Evolutionary conservation across 2,797 vertebrate genomes (phyloP).

Genomic region (Eleutherodactylus coqui): DNA sequence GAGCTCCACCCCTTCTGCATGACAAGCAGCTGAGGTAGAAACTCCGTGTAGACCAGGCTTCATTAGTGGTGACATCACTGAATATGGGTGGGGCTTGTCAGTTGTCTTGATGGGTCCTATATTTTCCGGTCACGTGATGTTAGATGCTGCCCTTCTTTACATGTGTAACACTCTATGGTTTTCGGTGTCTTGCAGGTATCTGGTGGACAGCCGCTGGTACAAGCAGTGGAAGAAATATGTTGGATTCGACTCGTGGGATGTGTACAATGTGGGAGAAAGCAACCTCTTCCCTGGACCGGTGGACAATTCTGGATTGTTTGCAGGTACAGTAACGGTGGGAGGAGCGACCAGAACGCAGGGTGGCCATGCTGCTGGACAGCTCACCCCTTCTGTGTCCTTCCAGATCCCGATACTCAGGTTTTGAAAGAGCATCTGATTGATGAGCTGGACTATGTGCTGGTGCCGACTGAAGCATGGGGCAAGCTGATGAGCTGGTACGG

Average conservation of each 20-base stretch:
- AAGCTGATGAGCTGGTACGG: slow-evolving; percentile 84
- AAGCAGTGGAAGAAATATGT: slow-evolving; percentile 99
- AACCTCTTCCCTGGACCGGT: slow-evolving; percentile 91
- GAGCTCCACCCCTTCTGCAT: too few species aligned
- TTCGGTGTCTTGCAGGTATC: slow-evolving; percentile 81
- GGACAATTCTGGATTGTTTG: slow-evolving; percentile 94
- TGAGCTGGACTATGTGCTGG: slow-evolving; percentile 83
- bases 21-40: too few species aligned
- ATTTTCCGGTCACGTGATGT: too few species aligned
- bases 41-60: too few species aligned
- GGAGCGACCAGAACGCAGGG: neutral
- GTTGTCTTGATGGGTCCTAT: too few species aligned
- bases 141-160: neutral
- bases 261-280: slow-evolving; percentile 89
- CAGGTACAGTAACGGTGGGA: slow-evolving; percentile 76
- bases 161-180: neutral
- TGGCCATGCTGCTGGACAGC: neutral
- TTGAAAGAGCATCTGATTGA: slow-evolving; percentile 84
- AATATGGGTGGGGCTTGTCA: neutral
- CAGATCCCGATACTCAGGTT: slow-evolving; percentile 82
- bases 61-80: neutral
- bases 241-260: slow-evolving; percentile 95
- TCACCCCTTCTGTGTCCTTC: neutral
- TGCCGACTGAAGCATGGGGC: slow-evolving; percentile 81
- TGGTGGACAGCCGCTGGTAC: slow-evolving; percentile 96